A percentile compares a stretch with the other conserved stretches of the same genome.
Conservation (phyloP, 2,797 vertebrate species). For the Sarcophilus harrisii region DNA sequence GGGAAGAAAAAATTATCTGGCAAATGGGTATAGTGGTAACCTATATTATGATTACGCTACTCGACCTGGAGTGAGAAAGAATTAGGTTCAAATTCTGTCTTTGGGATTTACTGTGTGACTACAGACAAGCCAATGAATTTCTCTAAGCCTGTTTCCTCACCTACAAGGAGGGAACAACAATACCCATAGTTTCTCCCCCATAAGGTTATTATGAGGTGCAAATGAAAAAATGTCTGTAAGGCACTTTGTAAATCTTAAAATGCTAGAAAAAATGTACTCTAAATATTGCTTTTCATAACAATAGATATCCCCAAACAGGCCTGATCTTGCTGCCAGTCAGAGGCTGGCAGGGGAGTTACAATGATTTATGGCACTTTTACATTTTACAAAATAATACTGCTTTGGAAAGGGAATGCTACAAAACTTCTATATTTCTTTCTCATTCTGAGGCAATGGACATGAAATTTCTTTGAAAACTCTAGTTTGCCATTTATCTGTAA, state of each 20-base stretch:
- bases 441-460: neutral
- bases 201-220: neutral
- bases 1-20: neutral
- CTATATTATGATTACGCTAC: neutral
- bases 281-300: neutral
- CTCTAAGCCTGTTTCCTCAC: neutral
- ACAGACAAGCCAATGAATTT: neutral
- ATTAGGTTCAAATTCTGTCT: neutral
- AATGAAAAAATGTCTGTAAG: neutral
- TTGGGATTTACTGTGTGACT: neutral
- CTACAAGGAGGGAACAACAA: neutral
- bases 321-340: neutral
- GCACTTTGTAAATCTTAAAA: neutral
- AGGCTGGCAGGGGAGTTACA: neutral
- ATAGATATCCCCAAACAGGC: neutral
- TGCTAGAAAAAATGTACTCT: neutral
- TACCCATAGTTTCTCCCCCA: neutral
- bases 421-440: neutral
- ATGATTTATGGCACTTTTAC: neutral
- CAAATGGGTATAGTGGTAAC: neutral
- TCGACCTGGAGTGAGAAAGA: neutral
- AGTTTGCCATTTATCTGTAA: neutral
- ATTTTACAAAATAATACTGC: neutral
- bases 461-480: neutral
- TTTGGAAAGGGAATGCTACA: neutral